Percentiles rank a stretch among this genome's conserved stretches.
Conservation (phyloP, 2,113 vertebrate genomes). For the Crotalus horridus region DNA sequence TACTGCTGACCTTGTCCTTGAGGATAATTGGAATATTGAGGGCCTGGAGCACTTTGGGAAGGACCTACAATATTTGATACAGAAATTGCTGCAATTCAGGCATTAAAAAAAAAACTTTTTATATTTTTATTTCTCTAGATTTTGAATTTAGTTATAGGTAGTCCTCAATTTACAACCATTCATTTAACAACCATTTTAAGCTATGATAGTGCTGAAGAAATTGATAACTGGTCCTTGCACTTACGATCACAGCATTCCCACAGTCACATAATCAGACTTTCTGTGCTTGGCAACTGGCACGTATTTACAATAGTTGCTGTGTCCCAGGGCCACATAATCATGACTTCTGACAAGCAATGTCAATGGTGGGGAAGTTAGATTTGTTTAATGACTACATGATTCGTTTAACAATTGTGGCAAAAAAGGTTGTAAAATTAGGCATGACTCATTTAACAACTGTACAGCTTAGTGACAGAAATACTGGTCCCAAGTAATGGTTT, state of each 20-base stretch:
- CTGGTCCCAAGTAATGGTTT: background rate
- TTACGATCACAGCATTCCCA: background rate
- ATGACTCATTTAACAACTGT: background rate
- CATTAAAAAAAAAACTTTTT: background rate
- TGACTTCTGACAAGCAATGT: background rate
- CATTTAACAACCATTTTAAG: background rate
- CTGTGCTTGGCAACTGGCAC: background rate
- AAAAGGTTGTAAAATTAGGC: background rate
- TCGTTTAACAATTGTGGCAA: background rate
- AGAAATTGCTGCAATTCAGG: background rate
- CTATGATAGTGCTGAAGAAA: too few relatives aligned
- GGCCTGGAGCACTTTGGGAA: conserved; percentile 85
- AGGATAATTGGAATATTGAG: conserved; percentile 94
- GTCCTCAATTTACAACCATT: background rate
- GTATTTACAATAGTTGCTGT: background rate
- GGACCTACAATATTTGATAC: conserved; percentile 73
- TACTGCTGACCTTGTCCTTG: conserved; percentile 98
- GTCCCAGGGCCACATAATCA: background rate
- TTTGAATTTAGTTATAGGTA: too few relatives aligned
- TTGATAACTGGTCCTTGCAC: too few relatives aligned
- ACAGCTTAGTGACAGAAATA: background rate
- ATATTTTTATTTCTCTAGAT: background rate
- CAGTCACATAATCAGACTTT: background rate
- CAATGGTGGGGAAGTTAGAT: background rate
- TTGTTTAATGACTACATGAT: too few relatives aligned